Percentiles rank a stretch among this genome's conserved stretches.
Evolutionary conservation across 2,888 invertebrate genomes (phyloP).

Genomic region (Drosophila antonietae): DNA sequence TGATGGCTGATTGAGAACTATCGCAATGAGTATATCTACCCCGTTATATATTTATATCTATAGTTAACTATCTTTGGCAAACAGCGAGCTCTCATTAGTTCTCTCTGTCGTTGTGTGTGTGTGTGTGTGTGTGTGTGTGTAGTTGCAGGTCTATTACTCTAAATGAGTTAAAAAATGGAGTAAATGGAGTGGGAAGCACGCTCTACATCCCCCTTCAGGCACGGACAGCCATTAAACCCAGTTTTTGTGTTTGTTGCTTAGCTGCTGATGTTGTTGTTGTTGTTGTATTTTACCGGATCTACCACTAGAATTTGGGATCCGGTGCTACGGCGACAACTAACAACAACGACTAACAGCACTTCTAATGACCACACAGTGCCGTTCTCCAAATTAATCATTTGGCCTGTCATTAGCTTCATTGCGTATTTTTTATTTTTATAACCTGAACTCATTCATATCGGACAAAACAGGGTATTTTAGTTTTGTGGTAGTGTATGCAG

Average conservation of each 20-base stretch:
- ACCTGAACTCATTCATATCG: background rate
- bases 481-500: background rate
- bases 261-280: background rate
- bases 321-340: conserved; percentile 26
- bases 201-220: conserved; percentile 21
- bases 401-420: conserved; percentile 66
- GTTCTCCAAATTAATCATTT: conserved; percentile 67
- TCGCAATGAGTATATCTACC: background rate
- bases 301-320: conserved; percentile 30
- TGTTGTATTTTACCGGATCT: conserved; percentile 22
- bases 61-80: conserved; percentile 37
- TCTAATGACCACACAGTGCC: conserved; percentile 58
- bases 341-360: conserved; percentile 48
- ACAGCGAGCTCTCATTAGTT: conserved; percentile 58
- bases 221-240: conserved; percentile 47
- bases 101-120: background rate
- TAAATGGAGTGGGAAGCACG: conserved; percentile 57
- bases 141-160: conserved; percentile 48
- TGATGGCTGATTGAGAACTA: background rate
- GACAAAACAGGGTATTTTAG: background rate
- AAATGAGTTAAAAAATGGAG: conserved; percentile 77
- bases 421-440: conserved; percentile 27
- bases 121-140: background rate
- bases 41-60: background rate
- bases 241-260: background rate